phyloP scores from a whole-genome alignment of 2,888 invertebrate genomes.

The Ditylenchus weischeri region DNA sequence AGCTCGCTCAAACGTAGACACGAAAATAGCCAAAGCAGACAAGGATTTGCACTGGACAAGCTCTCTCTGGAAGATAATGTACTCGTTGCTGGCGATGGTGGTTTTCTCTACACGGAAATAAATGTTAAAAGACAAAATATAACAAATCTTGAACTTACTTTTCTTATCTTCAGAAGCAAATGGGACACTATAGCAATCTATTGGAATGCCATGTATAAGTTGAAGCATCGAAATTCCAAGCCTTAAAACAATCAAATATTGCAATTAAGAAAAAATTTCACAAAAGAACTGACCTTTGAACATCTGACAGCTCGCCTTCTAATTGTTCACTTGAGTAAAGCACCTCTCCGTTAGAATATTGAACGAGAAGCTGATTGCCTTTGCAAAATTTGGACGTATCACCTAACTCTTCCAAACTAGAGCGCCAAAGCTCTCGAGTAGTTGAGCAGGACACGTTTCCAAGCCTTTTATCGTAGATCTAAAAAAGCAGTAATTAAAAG shows the following conservation, averaged over 20 bases:
- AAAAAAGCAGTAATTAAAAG: slow-evolving; percentile 15
- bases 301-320: background rate
- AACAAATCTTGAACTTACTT: too few relatives aligned
- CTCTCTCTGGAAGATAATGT: background rate
- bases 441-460: slow-evolving; percentile 15
- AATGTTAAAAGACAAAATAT: too few relatives aligned
- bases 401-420: slow-evolving; percentile 30
- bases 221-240: slow-evolving; percentile 1
- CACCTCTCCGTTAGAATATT: slow-evolving; percentile 10
- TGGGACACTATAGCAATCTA: too few relatives aligned
- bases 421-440: slow-evolving; percentile 37
- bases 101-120: too few relatives aligned
- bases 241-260: background rate
- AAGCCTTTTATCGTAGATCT: slow-evolving; percentile 20
- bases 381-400: slow-evolving; percentile 27
- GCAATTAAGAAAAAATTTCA: background rate
- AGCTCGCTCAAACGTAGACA: slow-evolving; percentile 8
- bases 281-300: background rate
- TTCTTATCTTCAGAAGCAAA: too few relatives aligned
- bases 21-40: background rate
- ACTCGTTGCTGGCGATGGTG: background rate
- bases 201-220: background rate
- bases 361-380: slow-evolving; percentile 6
- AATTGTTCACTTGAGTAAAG: background rate
- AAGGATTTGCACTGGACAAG: background rate